Conservation (phyloP, 2,797 vertebrate species). For the Mus caroli region DNA sequence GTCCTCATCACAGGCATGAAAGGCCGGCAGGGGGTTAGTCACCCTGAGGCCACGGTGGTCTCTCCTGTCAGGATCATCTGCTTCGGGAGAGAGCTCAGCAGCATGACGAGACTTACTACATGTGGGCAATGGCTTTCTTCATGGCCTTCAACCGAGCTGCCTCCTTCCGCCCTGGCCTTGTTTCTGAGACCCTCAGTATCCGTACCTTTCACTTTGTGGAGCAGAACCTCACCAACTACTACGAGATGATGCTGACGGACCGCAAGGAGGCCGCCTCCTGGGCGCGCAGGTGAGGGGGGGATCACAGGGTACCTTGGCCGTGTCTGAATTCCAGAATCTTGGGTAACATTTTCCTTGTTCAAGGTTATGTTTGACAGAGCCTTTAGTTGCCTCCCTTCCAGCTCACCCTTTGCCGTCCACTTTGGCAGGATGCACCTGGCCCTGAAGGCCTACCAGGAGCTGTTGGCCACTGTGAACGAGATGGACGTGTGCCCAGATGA, state of each 20-base stretch:
- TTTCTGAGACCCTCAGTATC: constrained; percentile 96
- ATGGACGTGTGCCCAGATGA: constrained; percentile 94
- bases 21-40: neutral
- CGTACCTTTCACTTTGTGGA: constrained; percentile 97
- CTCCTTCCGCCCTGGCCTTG: constrained; percentile 93
- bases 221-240: constrained; percentile 97
- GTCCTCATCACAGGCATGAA: neutral
- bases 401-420: neutral
- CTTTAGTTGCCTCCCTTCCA: neutral
- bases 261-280: constrained; percentile 95
- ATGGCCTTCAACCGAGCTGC: constrained; percentile 97
- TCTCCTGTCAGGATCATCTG: constrained; percentile 91
- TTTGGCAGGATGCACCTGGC: constrained; percentile 96
- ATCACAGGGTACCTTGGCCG: neutral
- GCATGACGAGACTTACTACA: constrained; percentile 97
- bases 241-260: constrained; percentile 97
- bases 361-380: neutral
- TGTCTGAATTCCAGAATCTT: neutral
- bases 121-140: constrained; percentile 98
- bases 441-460: constrained; percentile 97
- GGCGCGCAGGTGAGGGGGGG: constrained; percentile 92
- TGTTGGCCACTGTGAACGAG: constrained; percentile 95
- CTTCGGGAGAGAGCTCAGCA: constrained; percentile 95
- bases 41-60: neutral
- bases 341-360: neutral